A percentile compares a stretch with the other conserved stretches of the same genome.
Conservation (phyloP, 1,140 invertebrate species). For the Oscheius sp. region DNA sequence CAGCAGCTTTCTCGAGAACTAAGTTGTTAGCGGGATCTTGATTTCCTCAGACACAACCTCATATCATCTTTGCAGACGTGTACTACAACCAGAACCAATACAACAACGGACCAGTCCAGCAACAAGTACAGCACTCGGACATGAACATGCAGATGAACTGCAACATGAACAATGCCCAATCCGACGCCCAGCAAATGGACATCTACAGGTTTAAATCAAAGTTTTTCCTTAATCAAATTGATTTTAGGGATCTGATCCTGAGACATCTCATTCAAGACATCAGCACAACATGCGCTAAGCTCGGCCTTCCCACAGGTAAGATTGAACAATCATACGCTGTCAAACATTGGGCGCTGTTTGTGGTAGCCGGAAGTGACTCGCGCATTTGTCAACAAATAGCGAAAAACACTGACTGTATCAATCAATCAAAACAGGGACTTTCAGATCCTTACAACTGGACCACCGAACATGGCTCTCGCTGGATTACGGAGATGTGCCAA, state of each 20-base stretch:
- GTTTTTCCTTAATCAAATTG: no score
- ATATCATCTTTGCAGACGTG: no score
- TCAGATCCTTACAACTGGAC: slow-evolving; percentile 62
- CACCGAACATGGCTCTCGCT: slow-evolving; percentile 57
- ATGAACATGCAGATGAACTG: not conserved
- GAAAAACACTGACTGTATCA: not conserved
- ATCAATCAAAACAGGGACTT: slow-evolving; percentile 10
- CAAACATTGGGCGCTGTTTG: not conserved
- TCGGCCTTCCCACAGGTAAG: slow-evolving; percentile 47
- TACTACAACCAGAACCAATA: not conserved
- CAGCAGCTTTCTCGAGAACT: not conserved
- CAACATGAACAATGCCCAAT: not conserved
- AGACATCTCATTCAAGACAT: slow-evolving; percentile 58
- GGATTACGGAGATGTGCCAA: slow-evolving; percentile 60
- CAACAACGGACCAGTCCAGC: not conserved
- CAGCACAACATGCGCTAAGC: slow-evolving; percentile 53
- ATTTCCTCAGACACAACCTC: no score
- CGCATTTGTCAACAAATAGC: not conserved
- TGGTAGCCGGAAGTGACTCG: slow-evolving; percentile 9
- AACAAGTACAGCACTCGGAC: not conserved
- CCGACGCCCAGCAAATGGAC: slow-evolving; percentile 47
- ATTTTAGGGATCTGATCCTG: slow-evolving; percentile 55
- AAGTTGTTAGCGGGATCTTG: no score
- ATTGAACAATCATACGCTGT: no score
- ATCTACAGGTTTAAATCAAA: no score